A percentile compares a stretch with the other conserved stretches of the same genome.
phyloP scores from a whole-genome alignment of 2,113 vertebrate genomes.

The Guaruba guarouba region DNA sequence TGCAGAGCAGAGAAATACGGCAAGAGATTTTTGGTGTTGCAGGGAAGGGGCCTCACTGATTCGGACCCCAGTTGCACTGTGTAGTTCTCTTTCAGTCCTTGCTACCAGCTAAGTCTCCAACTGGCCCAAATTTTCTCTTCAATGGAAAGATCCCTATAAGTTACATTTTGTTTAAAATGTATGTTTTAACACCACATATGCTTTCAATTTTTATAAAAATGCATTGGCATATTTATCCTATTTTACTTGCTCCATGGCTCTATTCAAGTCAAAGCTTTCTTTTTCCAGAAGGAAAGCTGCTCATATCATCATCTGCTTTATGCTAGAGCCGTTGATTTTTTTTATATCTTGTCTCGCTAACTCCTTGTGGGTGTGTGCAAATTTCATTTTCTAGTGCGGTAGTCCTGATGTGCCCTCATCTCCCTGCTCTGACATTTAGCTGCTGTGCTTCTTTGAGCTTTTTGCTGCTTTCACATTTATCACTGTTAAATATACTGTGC shows the following conservation, averaged over 20 bases:
- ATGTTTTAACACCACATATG: slow-evolving; percentile 40
- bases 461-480: not conserved
- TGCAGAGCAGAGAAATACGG: not conserved
- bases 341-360: slow-evolving; percentile 21
- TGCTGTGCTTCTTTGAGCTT: not conserved
- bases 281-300: slow-evolving; percentile 54
- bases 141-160: not conserved
- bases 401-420: slow-evolving; percentile 7
- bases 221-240: slow-evolving; percentile 41
- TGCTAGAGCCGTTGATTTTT: not conserved
- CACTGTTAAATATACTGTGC: not conserved
- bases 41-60: rapidly evolving
- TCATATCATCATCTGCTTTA: slow-evolving; percentile 53
- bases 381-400: not conserved
- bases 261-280: slow-evolving; percentile 24
- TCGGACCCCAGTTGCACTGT: rapidly evolving
- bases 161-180: slow-evolving; percentile 14
- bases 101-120: not conserved
- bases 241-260: slow-evolving; percentile 28
- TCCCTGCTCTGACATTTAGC: not conserved
- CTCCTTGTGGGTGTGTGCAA: not conserved
- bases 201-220: slow-evolving; percentile 64
- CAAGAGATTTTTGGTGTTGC: not conserved
- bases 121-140: not conserved
- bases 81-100: not conserved